Evolutionary conservation across 2,888 invertebrate genomes (phyloP).

Genomic region (Hanleya hanleyi): DNA sequence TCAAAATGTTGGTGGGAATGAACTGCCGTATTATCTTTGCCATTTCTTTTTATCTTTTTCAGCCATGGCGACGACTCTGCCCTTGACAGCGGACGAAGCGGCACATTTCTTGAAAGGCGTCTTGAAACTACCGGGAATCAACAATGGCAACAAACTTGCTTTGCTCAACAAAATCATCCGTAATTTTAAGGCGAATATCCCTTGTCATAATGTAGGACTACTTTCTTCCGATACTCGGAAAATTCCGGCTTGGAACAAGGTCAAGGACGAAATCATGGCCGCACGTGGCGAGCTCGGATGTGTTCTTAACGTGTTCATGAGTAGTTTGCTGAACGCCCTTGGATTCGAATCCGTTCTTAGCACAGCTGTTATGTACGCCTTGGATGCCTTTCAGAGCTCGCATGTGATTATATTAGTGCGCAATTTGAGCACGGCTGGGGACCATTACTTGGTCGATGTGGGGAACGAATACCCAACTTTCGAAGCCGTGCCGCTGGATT

Average conservation of each 20-base stretch:
- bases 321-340: not conserved
- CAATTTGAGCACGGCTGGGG: not conserved
- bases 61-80: not conserved
- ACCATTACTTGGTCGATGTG: not conserved
- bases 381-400: not conserved
- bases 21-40: too few relatives aligned
- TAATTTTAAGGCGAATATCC: not conserved
- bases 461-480: constrained; percentile 9
- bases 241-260: not conserved
- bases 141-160: not conserved
- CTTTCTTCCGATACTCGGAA: not conserved
- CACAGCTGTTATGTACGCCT: constrained; percentile 2
- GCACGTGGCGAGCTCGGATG: not conserved
- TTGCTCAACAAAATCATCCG: constrained; percentile 1
- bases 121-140: not conserved
- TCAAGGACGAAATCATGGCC: not conserved
- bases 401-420: not conserved
- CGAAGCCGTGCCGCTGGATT: constrained; percentile 1
- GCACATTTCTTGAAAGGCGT: not conserved
- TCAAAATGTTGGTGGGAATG: too few relatives aligned
- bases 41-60: not conserved
- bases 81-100: not conserved
- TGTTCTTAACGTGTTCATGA: not conserved
- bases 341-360: not conserved
- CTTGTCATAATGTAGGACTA: not conserved